Conservation (phyloP, 2,113 vertebrate species). For the Aphelocoma coerulescens region DNA sequence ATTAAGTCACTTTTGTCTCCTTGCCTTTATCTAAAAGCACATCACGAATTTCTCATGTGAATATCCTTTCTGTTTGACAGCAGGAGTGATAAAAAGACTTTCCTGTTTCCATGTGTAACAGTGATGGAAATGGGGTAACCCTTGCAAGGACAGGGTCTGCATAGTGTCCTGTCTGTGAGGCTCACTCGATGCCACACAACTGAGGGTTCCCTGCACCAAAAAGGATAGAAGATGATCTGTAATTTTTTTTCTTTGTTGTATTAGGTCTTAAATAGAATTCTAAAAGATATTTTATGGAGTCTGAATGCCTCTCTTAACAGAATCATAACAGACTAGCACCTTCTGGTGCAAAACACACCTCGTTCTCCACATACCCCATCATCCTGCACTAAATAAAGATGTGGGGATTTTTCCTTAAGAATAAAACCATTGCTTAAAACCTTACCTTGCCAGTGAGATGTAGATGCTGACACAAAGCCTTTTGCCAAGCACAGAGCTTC, state of each 20-base stretch:
- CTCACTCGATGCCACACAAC: neutral
- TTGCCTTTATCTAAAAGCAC: neutral
- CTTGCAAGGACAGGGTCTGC: neutral
- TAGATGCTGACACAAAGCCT: slow-evolving; percentile 84
- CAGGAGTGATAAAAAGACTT: neutral
- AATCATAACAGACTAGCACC: neutral
- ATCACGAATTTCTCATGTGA: neutral
- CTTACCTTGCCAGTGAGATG: slow-evolving; percentile 91
- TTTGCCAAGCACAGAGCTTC: slow-evolving; percentile 87
- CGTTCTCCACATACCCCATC: neutral
- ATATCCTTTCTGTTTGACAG: neutral
- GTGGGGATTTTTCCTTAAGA: rapidly evolving
- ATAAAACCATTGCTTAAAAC: neutral
- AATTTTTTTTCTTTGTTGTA: neutral
- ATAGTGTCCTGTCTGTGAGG: neutral
- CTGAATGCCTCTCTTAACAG: neutral
- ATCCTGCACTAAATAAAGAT: neutral
- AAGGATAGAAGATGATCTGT: neutral
- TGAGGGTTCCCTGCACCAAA: neutral
- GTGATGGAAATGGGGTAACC: neutral
- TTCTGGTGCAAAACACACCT: neutral
- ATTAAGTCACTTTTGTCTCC: neutral
- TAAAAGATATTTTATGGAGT: neutral
- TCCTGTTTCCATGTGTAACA: neutral
- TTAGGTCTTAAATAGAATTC: neutral